Percentiles rank a stretch among this genome's conserved stretches.
These are phyloP conservation scores for Siniperca knerii DNA, from an alignment of 2,113 vertebrate species.

Conservation along the genomic window DNA sequence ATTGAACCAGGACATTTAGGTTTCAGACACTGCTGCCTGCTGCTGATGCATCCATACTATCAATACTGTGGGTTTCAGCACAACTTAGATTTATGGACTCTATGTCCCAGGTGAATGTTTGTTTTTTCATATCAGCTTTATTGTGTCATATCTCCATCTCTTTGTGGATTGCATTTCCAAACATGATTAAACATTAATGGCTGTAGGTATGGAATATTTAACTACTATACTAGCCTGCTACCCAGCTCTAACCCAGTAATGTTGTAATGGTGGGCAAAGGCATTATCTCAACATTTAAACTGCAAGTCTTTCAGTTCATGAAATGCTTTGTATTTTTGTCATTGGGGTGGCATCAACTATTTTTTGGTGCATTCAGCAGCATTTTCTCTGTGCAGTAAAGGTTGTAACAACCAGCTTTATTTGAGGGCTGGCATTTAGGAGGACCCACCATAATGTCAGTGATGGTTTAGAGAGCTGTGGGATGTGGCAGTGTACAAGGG, in stretches of 20 bases:
- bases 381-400: slow-evolving; percentile 4
- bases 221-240: not conserved
- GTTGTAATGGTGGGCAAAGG: not conserved
- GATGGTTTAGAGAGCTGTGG: slow-evolving; percentile 32
- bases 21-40: slow-evolving; percentile 43
- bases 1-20: slow-evolving; percentile 58
- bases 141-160: slow-evolving; percentile 34
- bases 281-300: not conserved
- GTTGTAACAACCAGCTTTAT: slow-evolving; percentile 2
- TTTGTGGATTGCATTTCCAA: slow-evolving; percentile 39
- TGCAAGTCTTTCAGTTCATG: not conserved
- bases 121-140: slow-evolving; percentile 13
- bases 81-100: slow-evolving; percentile 62
- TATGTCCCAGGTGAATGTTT: slow-evolving; percentile 38
- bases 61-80: slow-evolving; percentile 26
- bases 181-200: slow-evolving; percentile 61
- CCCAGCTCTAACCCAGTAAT: not conserved
- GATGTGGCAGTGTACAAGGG: slow-evolving; percentile 36
- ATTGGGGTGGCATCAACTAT: slow-evolving; percentile 1
- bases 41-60: slow-evolving; percentile 39
- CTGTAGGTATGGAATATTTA: slow-evolving; percentile 49
- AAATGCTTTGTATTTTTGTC: not conserved
- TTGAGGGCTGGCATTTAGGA: slow-evolving; percentile 43
- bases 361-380: slow-evolving; percentile 13
- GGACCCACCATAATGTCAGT: slow-evolving; percentile 33